Evolutionary conservation across 2,888 invertebrate genomes (phyloP).

Genomic region (Papilio elwesi): DNA sequence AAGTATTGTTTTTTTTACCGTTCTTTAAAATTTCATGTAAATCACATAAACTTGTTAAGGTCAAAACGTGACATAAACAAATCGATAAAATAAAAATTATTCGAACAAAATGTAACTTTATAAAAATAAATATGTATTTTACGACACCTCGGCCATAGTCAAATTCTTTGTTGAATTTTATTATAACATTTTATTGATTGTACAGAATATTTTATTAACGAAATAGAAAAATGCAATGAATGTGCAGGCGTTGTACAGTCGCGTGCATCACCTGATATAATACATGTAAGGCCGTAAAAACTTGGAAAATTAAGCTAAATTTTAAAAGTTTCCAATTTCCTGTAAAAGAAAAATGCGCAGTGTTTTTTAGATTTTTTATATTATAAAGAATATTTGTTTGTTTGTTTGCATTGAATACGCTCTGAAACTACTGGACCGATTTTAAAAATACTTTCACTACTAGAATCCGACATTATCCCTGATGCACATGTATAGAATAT

Average conservation of each 20-base stretch:
- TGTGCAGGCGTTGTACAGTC: not conserved
- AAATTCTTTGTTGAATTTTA: slow-evolving; percentile 26
- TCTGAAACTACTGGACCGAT: no score
- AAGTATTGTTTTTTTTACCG: not conserved
- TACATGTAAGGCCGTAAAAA: no score
- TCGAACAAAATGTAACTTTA: slow-evolving; percentile 1
- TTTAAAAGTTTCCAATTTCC: no score
- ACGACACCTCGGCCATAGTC: not conserved
- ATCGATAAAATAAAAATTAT: slow-evolving; percentile 36
- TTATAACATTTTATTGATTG: slow-evolving; percentile 1
- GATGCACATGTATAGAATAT: no score
- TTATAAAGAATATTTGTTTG: no score
- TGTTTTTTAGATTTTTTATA: no score
- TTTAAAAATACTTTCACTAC: no score
- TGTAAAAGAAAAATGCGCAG: no score
- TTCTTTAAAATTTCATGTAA: not conserved
- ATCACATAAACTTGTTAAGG: slow-evolving; percentile 33
- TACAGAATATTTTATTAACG: slow-evolving; percentile 8
- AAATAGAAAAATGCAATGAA: slow-evolving; percentile 14
- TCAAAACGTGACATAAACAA: slow-evolving; percentile 33
- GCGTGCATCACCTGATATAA: not conserved
- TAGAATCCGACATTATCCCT: no score
- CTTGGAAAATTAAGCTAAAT: no score
- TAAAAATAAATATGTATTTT: slow-evolving; percentile 26
- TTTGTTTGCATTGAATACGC: no score